phyloP scores from a whole-genome alignment of 1,140 invertebrate genomes.

The Drosophila jambulina region DNA sequence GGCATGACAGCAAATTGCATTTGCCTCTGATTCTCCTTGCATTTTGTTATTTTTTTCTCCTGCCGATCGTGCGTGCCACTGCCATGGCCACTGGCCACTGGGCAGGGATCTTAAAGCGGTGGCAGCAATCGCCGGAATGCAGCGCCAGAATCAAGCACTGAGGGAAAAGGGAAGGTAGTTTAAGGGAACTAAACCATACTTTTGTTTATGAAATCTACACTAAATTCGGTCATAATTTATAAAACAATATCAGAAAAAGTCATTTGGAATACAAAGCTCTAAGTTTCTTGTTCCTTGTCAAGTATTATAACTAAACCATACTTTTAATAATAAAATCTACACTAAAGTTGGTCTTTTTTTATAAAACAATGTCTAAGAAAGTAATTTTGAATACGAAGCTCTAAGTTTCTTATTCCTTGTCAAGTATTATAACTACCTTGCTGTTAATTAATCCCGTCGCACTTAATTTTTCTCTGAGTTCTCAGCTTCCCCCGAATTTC shows the following conservation, averaged over 20 bases:
- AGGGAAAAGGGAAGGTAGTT: not conserved
- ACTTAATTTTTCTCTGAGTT: no score
- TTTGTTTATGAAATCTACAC: not conserved
- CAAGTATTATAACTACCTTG: not conserved
- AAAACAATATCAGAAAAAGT: not conserved
- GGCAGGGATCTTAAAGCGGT: conserved; percentile 37
- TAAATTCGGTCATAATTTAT: not conserved
- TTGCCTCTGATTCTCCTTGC: conserved; percentile 32
- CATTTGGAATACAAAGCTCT: not conserved
- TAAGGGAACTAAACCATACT: rapidly evolving
- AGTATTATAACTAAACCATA: not conserved
- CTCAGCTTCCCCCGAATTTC: not conserved
- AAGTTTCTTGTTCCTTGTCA: not conserved
- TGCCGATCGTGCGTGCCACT: conserved; percentile 49
- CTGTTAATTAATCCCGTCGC: no score
- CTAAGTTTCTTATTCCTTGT: no score
- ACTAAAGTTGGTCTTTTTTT: not conserved
- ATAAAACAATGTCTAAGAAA: not conserved
- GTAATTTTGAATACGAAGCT: not conserved
- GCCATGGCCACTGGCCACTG: conserved; percentile 63
- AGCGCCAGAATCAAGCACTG: conserved; percentile 29
- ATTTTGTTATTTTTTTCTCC: not conserved
- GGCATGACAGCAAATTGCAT: conserved; percentile 71
- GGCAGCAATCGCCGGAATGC: conserved; percentile 41
- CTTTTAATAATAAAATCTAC: no score